phyloP scores from a whole-genome alignment of 2,888 invertebrate genomes.

The Merodon equestris region DNA sequence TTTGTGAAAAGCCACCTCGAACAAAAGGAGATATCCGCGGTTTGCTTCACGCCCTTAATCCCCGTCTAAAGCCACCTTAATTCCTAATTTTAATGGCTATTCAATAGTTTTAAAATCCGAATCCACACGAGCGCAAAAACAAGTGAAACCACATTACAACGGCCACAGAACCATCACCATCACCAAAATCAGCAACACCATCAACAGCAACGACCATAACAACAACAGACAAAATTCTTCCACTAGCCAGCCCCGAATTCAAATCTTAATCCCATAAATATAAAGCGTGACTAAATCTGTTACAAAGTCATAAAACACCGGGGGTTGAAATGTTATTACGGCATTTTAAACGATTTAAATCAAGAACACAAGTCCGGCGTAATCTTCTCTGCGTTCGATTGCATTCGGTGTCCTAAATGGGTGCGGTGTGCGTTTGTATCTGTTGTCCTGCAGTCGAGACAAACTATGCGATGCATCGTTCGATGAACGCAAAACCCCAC shows the following conservation, averaged over 20 bases:
- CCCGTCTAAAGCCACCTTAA: conserved; percentile 20
- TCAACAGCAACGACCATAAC: background rate
- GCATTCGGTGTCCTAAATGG: conserved; percentile 31
- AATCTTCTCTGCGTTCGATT: conserved; percentile 64
- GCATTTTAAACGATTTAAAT: conserved; percentile 71
- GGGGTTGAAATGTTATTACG: conserved; percentile 70
- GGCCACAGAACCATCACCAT: no score
- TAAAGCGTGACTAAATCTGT: conserved; percentile 70
- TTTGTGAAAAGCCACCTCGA: no score
- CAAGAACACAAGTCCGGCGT: conserved; percentile 70
- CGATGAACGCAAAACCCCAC: conserved; percentile 2
- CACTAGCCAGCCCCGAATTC: conserved; percentile 47
- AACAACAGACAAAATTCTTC: conserved; percentile 52
- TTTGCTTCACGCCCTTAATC: background rate
- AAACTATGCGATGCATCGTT: conserved; percentile 2
- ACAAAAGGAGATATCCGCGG: no score
- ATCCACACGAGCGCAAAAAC: conserved; percentile 26
- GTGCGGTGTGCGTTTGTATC: no score
- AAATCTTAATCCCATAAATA: conserved; percentile 69
- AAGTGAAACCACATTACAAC: conserved; percentile 6
- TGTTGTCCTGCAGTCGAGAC: conserved; percentile 9
- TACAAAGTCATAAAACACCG: conserved; percentile 71
- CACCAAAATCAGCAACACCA: no score
- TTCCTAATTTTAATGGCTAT: conserved; percentile 27
- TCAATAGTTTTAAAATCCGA: conserved; percentile 15